Evolutionary conservation across 2,797 vertebrate species (phyloP).

Genomic region (Lindbergichthys nudifrons): DNA sequence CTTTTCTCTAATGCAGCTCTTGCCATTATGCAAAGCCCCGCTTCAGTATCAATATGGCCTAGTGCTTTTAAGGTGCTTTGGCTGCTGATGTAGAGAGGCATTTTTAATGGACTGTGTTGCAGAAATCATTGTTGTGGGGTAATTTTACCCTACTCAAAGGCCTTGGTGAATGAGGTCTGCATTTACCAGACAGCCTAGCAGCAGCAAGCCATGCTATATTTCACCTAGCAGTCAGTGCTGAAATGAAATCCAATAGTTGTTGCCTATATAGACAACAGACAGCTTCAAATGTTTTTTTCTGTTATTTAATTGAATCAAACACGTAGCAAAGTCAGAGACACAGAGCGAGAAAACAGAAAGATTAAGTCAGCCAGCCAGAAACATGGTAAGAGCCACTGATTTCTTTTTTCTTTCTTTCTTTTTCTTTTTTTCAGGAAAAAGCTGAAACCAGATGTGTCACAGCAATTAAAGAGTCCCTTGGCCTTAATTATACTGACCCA

Average conservation of each 20-base stretch:
- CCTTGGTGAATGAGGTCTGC: conserved; percentile 81
- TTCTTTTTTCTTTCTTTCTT: conserved; percentile 48
- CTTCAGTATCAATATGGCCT: conserved; percentile 97
- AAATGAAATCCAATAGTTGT: conserved; percentile 84
- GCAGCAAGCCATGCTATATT: conserved; percentile 82
- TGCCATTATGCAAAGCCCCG: conserved; percentile 94
- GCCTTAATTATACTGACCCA: conserved; percentile 97
- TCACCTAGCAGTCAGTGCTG: conserved; percentile 80
- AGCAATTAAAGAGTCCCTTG: conserved; percentile 97
- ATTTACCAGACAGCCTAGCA: conserved; percentile 84
- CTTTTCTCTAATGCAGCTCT: conserved; percentile 90
- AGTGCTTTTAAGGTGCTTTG: conserved; percentile 98
- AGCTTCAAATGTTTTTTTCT: conserved; percentile 71
- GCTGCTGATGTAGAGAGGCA: conserved; percentile 95
- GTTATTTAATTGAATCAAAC: conserved; percentile 78
- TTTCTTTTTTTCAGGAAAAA: conserved; percentile 67
- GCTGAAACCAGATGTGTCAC: conserved; percentile 93
- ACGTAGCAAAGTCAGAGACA: conserved; percentile 43
- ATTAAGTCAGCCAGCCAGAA: conserved; percentile 73
- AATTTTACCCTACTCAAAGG: conserved; percentile 85
- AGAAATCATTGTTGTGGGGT: conserved; percentile 93
- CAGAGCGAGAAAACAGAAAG: conserved; percentile 53
- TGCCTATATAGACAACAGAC: conserved; percentile 77
- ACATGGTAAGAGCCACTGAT: conserved; percentile 87
- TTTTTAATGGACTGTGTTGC: conserved; percentile 97